phyloP scores from a whole-genome alignment of 2,888 invertebrate species.

The Pristionchus arcanus region DNA sequence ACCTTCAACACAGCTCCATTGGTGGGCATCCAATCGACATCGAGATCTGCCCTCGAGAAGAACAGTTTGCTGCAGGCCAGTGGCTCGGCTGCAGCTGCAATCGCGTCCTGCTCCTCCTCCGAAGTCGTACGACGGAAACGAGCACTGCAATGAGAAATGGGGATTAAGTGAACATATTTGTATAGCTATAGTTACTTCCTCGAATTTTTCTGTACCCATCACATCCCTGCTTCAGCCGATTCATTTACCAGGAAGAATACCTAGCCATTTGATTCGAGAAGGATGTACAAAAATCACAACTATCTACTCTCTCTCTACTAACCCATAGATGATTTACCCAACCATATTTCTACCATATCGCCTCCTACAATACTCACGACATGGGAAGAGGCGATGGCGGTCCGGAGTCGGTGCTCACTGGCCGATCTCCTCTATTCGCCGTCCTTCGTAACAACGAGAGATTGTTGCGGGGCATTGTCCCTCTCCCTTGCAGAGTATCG shows the following conservation, averaged over 20 bases:
- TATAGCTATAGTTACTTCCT: too few relatives aligned
- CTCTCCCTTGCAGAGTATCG: conserved; percentile 33
- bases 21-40: conserved; percentile 59
- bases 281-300: background rate
- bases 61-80: conserved; percentile 26
- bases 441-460: conserved; percentile 55
- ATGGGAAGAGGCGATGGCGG: conserved; percentile 52
- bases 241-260: background rate
- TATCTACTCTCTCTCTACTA: background rate
- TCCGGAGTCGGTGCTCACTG: conserved; percentile 48
- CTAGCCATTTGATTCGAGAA: background rate
- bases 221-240: background rate
- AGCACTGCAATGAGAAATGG: background rate
- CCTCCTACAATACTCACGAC: background rate
- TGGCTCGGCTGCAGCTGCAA: background rate
- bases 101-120: conserved; percentile 25
- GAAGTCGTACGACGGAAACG: conserved; percentile 38
- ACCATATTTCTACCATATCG: background rate
- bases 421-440: conserved; percentile 56
- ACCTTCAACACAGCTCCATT: conserved; percentile 57
- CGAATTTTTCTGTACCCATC: too few relatives aligned
- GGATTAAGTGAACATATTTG: too few relatives aligned
- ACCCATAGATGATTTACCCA: too few relatives aligned
- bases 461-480: conserved; percentile 55
- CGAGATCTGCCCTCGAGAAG: conserved; percentile 51